Evolutionary conservation across 2,888 invertebrate genomes (phyloP), one percentile per base, ranked within the genome.

Genomic region (Selenia dentaria): DNA sequence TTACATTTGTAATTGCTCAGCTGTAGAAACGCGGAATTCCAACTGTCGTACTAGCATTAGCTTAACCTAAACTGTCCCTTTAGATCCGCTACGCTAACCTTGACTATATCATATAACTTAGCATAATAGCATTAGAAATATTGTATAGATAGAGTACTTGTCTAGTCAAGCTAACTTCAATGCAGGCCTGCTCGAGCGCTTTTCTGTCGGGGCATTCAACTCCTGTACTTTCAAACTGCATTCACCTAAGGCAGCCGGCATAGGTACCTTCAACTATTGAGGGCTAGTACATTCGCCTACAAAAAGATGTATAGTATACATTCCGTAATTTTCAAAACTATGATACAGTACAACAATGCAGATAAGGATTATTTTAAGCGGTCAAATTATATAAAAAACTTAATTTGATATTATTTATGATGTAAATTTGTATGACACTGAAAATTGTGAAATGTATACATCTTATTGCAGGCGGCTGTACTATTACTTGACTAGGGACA

Each of bases 1-100:
- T 81, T 79, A 69, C 74, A 64, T 67, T 74, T 62, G 68, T 76
- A 72, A 78, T 75, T 66, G 65, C 68, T 72, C 67, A 67, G 64
- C 67, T 78, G 75, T 64, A 76, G 14, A 29, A 57, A 40, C 54
- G 63, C 57, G 54, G 67, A 70, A 74, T 73, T 66, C 55, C 61
- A 22, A 22, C 8, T 22, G 22, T 8, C 6, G 6, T 22, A 8
- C 22, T 2, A 8, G 24, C 38, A 47, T 26, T 13, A 35, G 37
- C 40, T 40, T 41, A 25, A 50, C 40, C 43, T 54, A 35, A 66
- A 50, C 57, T 56, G 57, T 60, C 55, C 62, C 62, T 66, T 64
- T 52, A 57, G 41, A 62, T 64, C 66, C 64, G 68, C 62, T 68
- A 68, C 54, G 28, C 49, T 53, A 60, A 64, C 59, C 52, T 51